Evolutionary conservation across 2,113 vertebrate species (phyloP), one percentile per base, ranked within the genome.

Genomic region (Rhegmatorhina hoffmannsi): DNA sequence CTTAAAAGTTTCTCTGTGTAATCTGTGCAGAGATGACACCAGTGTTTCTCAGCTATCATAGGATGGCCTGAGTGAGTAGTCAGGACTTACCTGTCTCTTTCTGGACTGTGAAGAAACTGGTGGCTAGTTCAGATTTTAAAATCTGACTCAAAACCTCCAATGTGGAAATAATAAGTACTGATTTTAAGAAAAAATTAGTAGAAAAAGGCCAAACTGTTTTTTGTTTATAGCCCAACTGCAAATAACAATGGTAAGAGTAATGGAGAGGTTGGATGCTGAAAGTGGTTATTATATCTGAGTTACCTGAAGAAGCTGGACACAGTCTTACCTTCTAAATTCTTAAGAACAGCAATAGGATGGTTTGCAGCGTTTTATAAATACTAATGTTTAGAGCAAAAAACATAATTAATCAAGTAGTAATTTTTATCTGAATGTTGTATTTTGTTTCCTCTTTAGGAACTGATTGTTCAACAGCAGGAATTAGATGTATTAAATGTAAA

Each of bases 401-500:
- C 1, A 25, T 29, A 59, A 18, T 70, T 64, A 15, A 56, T 26
- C 7, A 33, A 25, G 4, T 44, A 36, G 15, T 49, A 52, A 40
- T 56, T 72, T 77, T 76, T 53, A 18, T n/a, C 63, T 89, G 29
- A 87, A 73, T 36, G 90, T 29, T 92, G 17, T 13, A 14, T 46
- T 80, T 89, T 85, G 46, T 74, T 69, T 38, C 21, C 56, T 49
- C 44, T 78, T 84, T 96, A 99, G 98, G 98, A 98, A 78, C 59
- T 99, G 90, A 84, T 98, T 94, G 79, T 96, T 95, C 98, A 97
- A 53, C 98, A 99, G 56, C 98, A 98, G 68, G 98, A 99, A 33
- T 52, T 98, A 60, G 98, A 98, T 56, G 81, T 95, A 53, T 44
- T 98, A 40, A 98, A 97, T 89, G 93, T 97, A 34, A 98, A 98